Conservation (phyloP, 2,113 vertebrate species). For the Nibea coibor region DNA sequence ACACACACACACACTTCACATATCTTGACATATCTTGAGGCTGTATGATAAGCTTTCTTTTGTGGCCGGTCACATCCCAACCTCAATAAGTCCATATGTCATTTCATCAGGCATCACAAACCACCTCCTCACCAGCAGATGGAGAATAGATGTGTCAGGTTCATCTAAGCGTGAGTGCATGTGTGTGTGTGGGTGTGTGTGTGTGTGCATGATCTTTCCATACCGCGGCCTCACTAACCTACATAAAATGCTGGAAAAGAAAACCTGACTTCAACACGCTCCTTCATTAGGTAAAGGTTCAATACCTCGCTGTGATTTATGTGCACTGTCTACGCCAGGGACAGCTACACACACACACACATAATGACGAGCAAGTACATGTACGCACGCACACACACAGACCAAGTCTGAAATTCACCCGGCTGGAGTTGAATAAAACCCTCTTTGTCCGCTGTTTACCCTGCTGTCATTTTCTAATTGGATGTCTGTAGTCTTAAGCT, state of each 20-base stretch:
- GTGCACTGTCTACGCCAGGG: conserved; percentile 17
- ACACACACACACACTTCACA: neutral
- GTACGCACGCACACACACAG: neutral
- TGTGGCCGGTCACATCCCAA: neutral
- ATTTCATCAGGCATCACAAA: neutral
- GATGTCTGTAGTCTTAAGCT: conserved; percentile 19
- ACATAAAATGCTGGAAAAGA: conserved; percentile 16
- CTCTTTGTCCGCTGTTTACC: conserved; percentile 26
- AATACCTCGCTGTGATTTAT: conserved; percentile 27
- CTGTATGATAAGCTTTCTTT: conserved; percentile 5
- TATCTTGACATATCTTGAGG: neutral
- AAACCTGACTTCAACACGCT: conserved; percentile 17
- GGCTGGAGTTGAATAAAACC: neutral
- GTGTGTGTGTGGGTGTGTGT: neutral
- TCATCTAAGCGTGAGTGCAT: neutral
- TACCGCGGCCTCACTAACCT: neutral
- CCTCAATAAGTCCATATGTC: neutral
- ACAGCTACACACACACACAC: neutral
- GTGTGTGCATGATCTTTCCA: neutral
- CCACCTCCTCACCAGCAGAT: neutral
- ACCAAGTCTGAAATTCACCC: neutral
- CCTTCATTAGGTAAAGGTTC: conserved; percentile 31
- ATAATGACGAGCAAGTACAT: neutral
- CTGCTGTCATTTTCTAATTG: conserved; percentile 38
- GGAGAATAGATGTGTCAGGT: neutral